Evolutionary conservation across 2,888 invertebrate genomes (phyloP).

Genomic region (Sarcophaga subvicina): DNA sequence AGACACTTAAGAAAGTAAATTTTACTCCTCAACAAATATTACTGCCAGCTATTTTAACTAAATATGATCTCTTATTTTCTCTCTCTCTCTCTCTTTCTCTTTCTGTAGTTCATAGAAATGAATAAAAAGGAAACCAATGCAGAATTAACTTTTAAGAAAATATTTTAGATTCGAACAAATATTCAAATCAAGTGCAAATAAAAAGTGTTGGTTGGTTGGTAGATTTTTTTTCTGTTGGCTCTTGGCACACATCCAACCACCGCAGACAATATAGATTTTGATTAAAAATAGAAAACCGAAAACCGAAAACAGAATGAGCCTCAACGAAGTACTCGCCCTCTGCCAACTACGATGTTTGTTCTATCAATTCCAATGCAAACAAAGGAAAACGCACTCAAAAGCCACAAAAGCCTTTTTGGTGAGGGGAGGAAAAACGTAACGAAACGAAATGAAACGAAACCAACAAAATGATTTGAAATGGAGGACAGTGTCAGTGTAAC

Average conservation of each 20-base stretch:
- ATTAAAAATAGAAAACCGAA: slow-evolving; percentile 43
- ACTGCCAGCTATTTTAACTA: too few relatives aligned
- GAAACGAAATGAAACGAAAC: too few relatives aligned
- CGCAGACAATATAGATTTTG: slow-evolving; percentile 52
- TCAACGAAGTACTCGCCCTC: neutral
- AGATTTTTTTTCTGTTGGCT: neutral
- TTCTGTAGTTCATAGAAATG: neutral
- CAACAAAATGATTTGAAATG: too few relatives aligned
- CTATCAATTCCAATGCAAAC: neutral
- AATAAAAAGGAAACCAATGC: neutral
- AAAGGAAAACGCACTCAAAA: neutral
- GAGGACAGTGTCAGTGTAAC: too few relatives aligned
- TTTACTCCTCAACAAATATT: neutral
- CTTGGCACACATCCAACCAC: slow-evolving; percentile 60
- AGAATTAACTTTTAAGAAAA: neutral
- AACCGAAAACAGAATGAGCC: too few relatives aligned
- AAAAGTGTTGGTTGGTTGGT: neutral
- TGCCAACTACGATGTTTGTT: neutral
- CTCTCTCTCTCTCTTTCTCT: too few relatives aligned
- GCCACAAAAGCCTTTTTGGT: neutral
- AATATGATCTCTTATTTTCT: too few relatives aligned
- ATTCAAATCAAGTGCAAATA: neutral
- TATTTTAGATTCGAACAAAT: neutral
- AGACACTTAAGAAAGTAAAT: neutral
- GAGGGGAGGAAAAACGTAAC: too few relatives aligned